Percentiles rank a stretch among this genome's conserved stretches.
Evolutionary conservation across 2,888 invertebrate genomes (phyloP).

Genomic region (Drymonia ruficornis): DNA sequence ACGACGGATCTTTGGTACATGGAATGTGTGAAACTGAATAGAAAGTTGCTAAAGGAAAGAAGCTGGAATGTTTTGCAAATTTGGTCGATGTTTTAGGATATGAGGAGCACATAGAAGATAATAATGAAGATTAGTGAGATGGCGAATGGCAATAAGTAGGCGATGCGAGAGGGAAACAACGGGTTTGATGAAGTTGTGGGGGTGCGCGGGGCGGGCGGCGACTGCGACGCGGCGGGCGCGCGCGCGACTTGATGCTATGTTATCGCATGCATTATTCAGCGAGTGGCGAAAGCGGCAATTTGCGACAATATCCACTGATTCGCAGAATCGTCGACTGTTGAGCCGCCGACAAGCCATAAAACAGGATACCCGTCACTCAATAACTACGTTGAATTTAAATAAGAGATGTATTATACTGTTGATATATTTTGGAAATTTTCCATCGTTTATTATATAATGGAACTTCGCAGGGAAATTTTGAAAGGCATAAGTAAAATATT

Average conservation of each 20-base stretch:
- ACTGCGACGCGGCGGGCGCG: constrained; percentile 49
- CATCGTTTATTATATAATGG: constrained; percentile 26
- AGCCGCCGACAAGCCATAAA: constrained; percentile 77
- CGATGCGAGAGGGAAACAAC: constrained; percentile 50
- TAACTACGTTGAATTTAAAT: constrained; percentile 76
- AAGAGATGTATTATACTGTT: constrained; percentile 46
- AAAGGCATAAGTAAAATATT: constrained; percentile 13
- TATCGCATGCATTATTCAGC: constrained; percentile 83
- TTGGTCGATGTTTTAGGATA: constrained; percentile 49
- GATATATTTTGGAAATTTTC: constrained; percentile 30
- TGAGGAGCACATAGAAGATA: constrained; percentile 55
- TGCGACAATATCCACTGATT: constrained; percentile 84
- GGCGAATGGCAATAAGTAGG: constrained; percentile 45
- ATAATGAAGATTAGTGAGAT: constrained; percentile 49
- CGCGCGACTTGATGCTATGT: constrained; percentile 79
- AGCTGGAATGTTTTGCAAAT: constrained; percentile 46
- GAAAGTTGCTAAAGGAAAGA: constrained; percentile 35
- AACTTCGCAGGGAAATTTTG: constrained; percentile 18
- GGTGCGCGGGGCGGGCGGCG: constrained; percentile 43
- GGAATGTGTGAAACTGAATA: constrained; percentile 26
- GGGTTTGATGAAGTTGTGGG: constrained; percentile 39
- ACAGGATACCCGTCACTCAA: constrained; percentile 79
- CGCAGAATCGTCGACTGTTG: constrained; percentile 76
- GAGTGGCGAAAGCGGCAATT: constrained; percentile 83
- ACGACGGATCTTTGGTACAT: constrained; percentile 19